A percentile compares a stretch with the other conserved stretches of the same genome.
phyloP scores from a whole-genome alignment of 2,113 vertebrate species.

The Paraplagusia blochii region DNA sequence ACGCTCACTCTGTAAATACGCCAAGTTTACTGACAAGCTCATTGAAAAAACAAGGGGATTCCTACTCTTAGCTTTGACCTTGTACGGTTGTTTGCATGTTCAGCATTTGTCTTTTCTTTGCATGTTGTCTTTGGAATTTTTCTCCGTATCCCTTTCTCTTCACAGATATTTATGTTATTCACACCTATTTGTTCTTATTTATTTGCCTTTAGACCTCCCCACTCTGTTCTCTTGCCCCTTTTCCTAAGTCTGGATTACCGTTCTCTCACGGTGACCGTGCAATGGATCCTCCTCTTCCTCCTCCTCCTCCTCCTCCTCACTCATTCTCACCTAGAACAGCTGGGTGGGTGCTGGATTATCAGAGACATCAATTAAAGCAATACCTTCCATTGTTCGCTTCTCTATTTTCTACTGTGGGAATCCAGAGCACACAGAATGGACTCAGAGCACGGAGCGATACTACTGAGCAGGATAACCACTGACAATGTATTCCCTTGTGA shows the following conservation, averaged over 20 bases:
- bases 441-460: slow-evolving; percentile 54
- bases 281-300: slow-evolving; percentile 78
- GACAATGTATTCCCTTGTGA: slow-evolving; percentile 86
- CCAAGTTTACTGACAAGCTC: slow-evolving; percentile 74
- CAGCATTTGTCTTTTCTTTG: slow-evolving; percentile 81
- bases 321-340: slow-evolving; percentile 65
- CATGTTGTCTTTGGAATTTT: slow-evolving; percentile 77
- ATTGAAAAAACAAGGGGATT: slow-evolving; percentile 71
- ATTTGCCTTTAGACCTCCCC: slow-evolving; percentile 3
- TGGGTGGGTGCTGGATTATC: slow-evolving; percentile 65
- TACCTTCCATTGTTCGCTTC: slow-evolving; percentile 79
- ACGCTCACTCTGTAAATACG: slow-evolving; percentile 84
- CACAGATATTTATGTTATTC: slow-evolving; percentile 47
- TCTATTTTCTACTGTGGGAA: slow-evolving; percentile 81
- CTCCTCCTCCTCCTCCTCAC: too few species aligned
- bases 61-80: slow-evolving; percentile 72
- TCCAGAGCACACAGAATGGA: slow-evolving; percentile 75
- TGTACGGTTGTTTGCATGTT: slow-evolving; percentile 87
- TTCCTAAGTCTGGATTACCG: slow-evolving; percentile 54
- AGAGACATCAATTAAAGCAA: slow-evolving; percentile 88
- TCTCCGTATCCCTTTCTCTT: slow-evolving; percentile 62
- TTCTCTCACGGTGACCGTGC: slow-evolving; percentile 65
- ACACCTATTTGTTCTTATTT: slow-evolving; percentile 38
- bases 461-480: slow-evolving; percentile 81
- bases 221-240: slow-evolving; percentile 4